phyloP scores from a whole-genome alignment of 2,888 invertebrate genomes.

The Andrena haemorrhoa region DNA sequence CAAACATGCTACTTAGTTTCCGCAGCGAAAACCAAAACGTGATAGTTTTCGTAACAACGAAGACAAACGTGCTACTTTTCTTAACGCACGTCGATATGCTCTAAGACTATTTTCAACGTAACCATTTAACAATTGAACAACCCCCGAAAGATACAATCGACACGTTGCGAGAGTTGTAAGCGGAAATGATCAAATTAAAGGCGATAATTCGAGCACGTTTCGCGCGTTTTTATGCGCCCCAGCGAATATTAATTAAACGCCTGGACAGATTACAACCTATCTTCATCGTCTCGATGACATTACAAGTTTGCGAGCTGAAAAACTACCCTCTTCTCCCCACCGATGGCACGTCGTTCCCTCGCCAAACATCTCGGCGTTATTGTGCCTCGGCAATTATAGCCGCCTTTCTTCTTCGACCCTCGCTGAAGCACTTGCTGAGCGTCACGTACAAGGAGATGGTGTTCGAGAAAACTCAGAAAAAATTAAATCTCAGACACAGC shows the following conservation, averaged over 20 bases:
- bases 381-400: constrained; percentile 58
- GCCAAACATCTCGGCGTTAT: constrained; percentile 49
- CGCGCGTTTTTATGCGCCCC: constrained; percentile 68
- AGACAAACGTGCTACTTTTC: too few relatives aligned
- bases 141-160: not conserved
- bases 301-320: constrained; percentile 80
- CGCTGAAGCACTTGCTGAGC: constrained; percentile 49
- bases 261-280: constrained; percentile 79
- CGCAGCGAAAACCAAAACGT: too few relatives aligned
- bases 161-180: not conserved
- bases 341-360: constrained; percentile 1
- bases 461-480: not conserved
- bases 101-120: not conserved
- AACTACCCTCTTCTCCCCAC: constrained; percentile 58
- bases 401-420: constrained; percentile 11
- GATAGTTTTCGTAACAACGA: too few relatives aligned
- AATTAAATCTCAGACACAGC: not conserved
- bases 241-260: constrained; percentile 82
- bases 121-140: not conserved
- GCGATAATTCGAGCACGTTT: constrained; percentile 63
- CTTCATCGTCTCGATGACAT: constrained; percentile 75
- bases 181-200: constrained; percentile 65
- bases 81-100: too few relatives aligned
- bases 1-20: too few relatives aligned
- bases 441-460: not conserved